Base-by-base conservation (phyloP, 2,888 invertebrate species). In the Gnatocerus cornutus region DNA sequence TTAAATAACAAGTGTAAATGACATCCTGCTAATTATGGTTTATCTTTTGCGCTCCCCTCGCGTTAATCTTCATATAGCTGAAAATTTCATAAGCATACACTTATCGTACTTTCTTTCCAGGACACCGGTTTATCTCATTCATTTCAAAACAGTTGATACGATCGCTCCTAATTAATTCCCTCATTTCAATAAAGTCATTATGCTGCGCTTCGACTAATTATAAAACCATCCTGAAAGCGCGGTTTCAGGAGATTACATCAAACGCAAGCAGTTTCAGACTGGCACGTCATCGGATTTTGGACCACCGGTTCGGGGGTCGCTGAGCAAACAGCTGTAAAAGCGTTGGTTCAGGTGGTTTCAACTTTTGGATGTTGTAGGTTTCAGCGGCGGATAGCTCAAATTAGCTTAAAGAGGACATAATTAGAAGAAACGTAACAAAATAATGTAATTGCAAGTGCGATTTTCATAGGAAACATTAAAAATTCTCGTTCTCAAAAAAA, bases 1-100 rank as follows among this genome's bases (percentile, higher is more conserved):
- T 85, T 83, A 84, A 85, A 84, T 84, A 84, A 85, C 85, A 85
- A 85, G 84, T 85, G 84, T 85, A 85, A 85, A 85, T 84, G 85
- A 85, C 85, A 85, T 81, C 80, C 78, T 77, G 83, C 84, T 85
- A 85, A 85, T 85, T 85, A 85, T 85, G 83, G 84, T 85, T 85
- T 85, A 85, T 85, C 85, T 85, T 82, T 80, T 77, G 78, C 81
- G 79, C 80, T 79, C 82, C 81, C 82, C 78, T 78, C 79, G 78
- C 81, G 82, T 85, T 84, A 82, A 85, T 85, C 84, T 84, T 84
- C 84, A 83, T 84, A 82, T 79, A 79, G 80, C 79, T 80, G 78
- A 81, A 82, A 83, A 82, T 80, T 80, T 81, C 78, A 81, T 76
- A 76, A 75, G 75, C 63, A 52, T 46, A 53, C 67, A 58, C 58